These are phyloP conservation scores for Heteromyza rotundicornis DNA, from an alignment of 2,888 invertebrate genomes.

Conservation along the genomic window DNA sequence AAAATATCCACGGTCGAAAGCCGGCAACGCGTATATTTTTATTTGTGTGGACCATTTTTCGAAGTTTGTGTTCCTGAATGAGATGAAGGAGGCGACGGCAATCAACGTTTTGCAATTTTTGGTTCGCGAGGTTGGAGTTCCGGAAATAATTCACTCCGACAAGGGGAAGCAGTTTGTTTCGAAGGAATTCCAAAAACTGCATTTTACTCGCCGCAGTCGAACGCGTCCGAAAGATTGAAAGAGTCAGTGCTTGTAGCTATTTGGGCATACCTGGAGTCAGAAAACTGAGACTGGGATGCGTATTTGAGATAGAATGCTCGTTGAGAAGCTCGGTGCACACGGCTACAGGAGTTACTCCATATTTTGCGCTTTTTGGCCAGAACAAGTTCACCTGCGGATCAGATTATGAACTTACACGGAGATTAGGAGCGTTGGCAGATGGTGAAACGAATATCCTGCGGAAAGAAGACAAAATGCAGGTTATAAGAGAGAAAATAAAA, in stretches of 20 bases:
- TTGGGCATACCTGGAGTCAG: conserved; percentile 20
- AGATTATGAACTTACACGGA: conserved; percentile 13
- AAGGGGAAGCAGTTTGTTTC: conserved; percentile 6
- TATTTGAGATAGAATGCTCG: conserved; percentile 23
- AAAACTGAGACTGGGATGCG: conserved; percentile 28
- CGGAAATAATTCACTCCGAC: conserved; percentile 4
- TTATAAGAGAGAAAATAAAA: conserved; percentile 4
- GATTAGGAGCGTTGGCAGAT: conserved; percentile 1
- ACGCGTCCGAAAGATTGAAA: too few relatives aligned
- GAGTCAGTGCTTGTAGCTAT: conserved; percentile 46
- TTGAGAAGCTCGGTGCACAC: conserved; percentile 21
- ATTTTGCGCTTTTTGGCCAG: conserved; percentile 18
- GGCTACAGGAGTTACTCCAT: conserved; percentile 23
- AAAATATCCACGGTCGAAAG: background rate
- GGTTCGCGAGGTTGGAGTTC: background rate
- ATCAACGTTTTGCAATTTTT: background rate
- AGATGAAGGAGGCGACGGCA: background rate
- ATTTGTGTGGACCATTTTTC: conserved; percentile 21
- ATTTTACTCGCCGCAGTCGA: too few relatives aligned
- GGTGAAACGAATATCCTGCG: background rate
- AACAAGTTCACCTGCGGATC: conserved; percentile 18
- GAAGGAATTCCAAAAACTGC: background rate
- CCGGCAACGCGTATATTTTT: background rate
- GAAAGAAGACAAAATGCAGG: background rate
- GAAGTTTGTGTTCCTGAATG: background rate